These are phyloP conservation scores for Thereva unica DNA, from an alignment of 2,888 invertebrate genomes.

Conservation along the genomic window DNA sequence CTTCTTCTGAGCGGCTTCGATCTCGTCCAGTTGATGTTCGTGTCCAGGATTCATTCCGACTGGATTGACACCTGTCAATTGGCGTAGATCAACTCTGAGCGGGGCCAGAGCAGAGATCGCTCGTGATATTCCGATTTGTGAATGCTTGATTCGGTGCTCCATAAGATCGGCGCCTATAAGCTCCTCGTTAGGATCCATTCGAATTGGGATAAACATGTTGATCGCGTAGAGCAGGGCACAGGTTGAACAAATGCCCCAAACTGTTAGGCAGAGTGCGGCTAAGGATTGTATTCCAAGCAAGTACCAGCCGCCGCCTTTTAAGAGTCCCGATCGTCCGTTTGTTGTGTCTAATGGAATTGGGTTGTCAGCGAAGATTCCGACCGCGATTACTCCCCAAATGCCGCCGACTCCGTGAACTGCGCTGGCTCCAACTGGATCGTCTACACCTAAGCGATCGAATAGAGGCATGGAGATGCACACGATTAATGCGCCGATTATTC, in stretches of 20 bases:
- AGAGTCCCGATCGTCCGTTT: constrained; percentile 71
- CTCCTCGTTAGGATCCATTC: constrained; percentile 86
- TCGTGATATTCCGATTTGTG: constrained; percentile 68
- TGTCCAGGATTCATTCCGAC: constrained; percentile 72
- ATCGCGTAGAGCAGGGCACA: constrained; percentile 76
- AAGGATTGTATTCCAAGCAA: constrained; percentile 81
- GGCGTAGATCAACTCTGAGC: constrained; percentile 61
- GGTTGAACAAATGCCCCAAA: constrained; percentile 77
- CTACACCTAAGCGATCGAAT: constrained; percentile 77
- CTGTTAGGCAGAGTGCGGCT: constrained; percentile 69
- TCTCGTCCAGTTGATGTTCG: constrained; percentile 52
- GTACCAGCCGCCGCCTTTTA: constrained; percentile 87
- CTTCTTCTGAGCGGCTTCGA: constrained; percentile 55
- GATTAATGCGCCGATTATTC: constrained; percentile 75
- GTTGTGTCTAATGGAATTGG: constrained; percentile 82
- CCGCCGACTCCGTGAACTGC: constrained; percentile 84
- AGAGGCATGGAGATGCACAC: constrained; percentile 73
- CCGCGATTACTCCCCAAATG: constrained; percentile 80
- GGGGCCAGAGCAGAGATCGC: constrained; percentile 75
- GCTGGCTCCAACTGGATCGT: constrained; percentile 86
- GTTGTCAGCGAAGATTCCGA: constrained; percentile 86
- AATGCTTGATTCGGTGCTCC: constrained; percentile 80
- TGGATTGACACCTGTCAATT: constrained; percentile 52
- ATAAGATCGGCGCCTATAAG: constrained; percentile 86
- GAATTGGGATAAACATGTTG: constrained; percentile 76